Conservation (phyloP, 1,140 invertebrate genomes). For the Brachystomella parvula region DNA sequence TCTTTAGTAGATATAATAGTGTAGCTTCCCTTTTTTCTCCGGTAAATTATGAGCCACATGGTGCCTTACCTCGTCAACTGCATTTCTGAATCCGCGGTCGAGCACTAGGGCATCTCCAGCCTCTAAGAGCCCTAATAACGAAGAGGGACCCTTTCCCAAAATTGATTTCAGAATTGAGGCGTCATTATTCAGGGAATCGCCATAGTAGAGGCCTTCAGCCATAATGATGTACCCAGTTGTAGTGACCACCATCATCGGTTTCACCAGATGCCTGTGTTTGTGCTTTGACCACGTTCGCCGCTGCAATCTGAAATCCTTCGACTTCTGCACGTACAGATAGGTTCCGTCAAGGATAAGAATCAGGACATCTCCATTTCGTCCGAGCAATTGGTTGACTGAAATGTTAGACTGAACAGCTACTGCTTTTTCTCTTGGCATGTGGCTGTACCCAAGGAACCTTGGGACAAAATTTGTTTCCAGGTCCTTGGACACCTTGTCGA, state of each 20-base stretch:
- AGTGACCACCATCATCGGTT: constrained; percentile 27
- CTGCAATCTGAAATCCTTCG: constrained; percentile 17
- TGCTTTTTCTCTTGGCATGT: neutral
- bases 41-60: too few species aligned
- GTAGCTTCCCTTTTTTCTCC: too few species aligned
- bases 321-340: constrained; percentile 29
- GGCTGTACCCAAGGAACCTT: neutral
- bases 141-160: neutral
- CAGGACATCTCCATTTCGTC: neutral
- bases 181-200: constrained; percentile 32
- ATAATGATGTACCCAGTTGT: constrained; percentile 33
- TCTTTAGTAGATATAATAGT: too few species aligned
- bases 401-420: neutral
- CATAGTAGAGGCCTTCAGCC: constrained; percentile 29
- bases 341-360: constrained; percentile 24
- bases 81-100: neutral
- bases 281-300: constrained; percentile 26
- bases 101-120: neutral
- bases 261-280: constrained; percentile 27
- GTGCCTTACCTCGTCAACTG: too few species aligned
- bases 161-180: constrained; percentile 22
- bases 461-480: constrained; percentile 7
- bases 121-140: neutral
- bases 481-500: neutral
- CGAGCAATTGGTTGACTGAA: neutral